Base-by-base conservation (phyloP, 2,113 vertebrate species). In the Falco punctatus region DNA sequence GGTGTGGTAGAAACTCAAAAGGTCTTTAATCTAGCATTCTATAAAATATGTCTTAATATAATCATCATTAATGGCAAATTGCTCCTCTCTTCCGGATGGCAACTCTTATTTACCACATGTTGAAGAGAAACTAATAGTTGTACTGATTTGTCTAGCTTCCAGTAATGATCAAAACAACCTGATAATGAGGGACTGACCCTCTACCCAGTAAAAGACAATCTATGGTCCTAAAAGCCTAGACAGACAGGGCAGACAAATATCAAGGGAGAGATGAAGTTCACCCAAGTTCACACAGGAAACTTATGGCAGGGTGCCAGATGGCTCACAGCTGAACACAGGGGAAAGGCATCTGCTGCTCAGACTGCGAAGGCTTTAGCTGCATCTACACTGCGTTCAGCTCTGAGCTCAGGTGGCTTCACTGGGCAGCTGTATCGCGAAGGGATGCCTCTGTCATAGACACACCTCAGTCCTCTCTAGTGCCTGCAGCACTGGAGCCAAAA, bases 341-440 rank as follows among this genome's bases (percentile, higher is more conserved):
- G 35, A 88, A 79, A 88, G 85, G 38, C 18, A 82, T 40, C 44
- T 67, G 62, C 61, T 59, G 52, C 58, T 88, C 58, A 61, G 48
- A 83, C 52, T 48, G 54, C 66, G 92, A 57, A 73, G 33, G 10
- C 33, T 58, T 65, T 5, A 24, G 46, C 72, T 78, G 48, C 57
- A 67, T 28, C 62, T 67, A 8, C 49, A 24, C 15, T 40, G 52
- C 58, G 52, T 72, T 80, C 81, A 86, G 54, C 54, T 66, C 75
- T 49, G 62, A 92, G 71, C 58, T 69, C 30, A 24, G 22, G 7
- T 2, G 30, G 35, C 21, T 91, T 69, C 75, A 33, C 55, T 28
- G 27, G 30, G 44, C n/a, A 69, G 78, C 51, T 55, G 52, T 59
- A 40, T 55, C 3, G 0, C 1, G 38, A 0, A 27, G 9, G 23